These are phyloP conservation scores for Odontamblyopus lacepedii DNA, from an alignment of 2,797 vertebrate genomes.

Conservation along the genomic window DNA sequence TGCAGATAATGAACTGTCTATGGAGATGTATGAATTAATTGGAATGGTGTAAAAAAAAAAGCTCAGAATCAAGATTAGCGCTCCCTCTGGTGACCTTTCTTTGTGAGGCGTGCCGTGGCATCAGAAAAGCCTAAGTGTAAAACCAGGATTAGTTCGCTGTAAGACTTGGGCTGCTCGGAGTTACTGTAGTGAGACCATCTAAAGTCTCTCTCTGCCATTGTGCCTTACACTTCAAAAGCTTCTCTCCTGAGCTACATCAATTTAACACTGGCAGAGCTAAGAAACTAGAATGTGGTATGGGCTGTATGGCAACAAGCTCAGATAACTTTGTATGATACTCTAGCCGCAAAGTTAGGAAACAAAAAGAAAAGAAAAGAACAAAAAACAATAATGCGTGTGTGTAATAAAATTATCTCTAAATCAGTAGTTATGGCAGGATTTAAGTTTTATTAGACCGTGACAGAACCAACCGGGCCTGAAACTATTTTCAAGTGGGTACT, in stretches of 20 bases:
- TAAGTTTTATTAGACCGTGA: too few species aligned
- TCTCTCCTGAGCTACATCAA: background rate
- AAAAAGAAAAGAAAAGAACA: background rate
- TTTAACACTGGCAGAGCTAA: slow-evolving; percentile 5
- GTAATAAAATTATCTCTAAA: background rate
- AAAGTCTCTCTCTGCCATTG: slow-evolving; percentile 10
- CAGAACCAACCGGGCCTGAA: too few species aligned
- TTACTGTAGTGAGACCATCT: slow-evolving; percentile 17
- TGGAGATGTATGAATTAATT: background rate
- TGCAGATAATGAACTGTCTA: background rate
- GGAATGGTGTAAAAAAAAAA: background rate
- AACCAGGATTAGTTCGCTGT: slow-evolving; percentile 11
- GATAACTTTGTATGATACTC: slow-evolving; percentile 3
- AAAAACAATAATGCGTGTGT: background rate
- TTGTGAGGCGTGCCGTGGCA: background rate
- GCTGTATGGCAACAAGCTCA: background rate
- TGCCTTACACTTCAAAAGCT: slow-evolving; percentile 14
- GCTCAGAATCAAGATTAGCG: background rate
- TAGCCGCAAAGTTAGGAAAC: background rate
- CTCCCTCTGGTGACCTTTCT: slow-evolving; percentile 3
- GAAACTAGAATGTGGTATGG: slow-evolving; percentile 1
- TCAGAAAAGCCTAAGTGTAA: slow-evolving; percentile 11
- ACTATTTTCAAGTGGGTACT: too few species aligned
- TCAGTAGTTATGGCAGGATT: background rate
- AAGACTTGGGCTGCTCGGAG: slow-evolving; percentile 6